Evolutionary conservation across 2,113 vertebrate species (phyloP).

Genomic region (Entomyzon cyanotis): DNA sequence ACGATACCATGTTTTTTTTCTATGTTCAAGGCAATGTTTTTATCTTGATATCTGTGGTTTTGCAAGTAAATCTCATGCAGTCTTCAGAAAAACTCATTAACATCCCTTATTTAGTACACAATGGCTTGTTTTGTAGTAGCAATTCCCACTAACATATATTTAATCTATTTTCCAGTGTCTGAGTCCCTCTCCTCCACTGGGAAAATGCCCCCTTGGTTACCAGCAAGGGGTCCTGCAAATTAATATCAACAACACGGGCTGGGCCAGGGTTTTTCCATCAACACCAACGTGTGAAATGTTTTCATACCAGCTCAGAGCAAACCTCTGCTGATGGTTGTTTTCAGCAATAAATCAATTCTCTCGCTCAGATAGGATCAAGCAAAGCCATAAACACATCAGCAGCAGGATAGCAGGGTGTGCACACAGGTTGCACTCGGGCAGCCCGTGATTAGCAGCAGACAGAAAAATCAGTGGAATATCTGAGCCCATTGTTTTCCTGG

Average conservation of each 20-base stretch:
- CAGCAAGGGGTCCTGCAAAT: background rate
- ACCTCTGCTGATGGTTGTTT: background rate
- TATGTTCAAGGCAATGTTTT: background rate
- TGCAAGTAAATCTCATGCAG: background rate
- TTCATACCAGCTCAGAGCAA: background rate
- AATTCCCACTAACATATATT: background rate
- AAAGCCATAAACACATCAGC: constrained; percentile 45
- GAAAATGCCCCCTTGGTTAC: background rate
- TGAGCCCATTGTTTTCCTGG: constrained; percentile 65
- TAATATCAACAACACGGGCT: background rate
- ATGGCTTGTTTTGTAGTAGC: background rate
- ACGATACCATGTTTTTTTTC: background rate
- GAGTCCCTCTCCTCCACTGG: background rate
- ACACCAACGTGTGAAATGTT: background rate
- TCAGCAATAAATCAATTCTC: background rate
- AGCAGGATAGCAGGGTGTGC: constrained; percentile 31
- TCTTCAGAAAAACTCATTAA: background rate
- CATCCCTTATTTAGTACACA: background rate
- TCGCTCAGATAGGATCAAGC: background rate
- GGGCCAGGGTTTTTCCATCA: constrained; percentile 43
- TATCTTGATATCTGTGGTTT: background rate
- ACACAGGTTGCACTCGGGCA: background rate
- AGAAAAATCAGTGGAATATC: constrained; percentile 64
- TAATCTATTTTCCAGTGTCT: background rate
- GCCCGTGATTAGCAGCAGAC: constrained; percentile 16